Base-by-base conservation (phyloP, 1,140 invertebrate genomes). In the Drosophila pseudoananassae region DNA sequence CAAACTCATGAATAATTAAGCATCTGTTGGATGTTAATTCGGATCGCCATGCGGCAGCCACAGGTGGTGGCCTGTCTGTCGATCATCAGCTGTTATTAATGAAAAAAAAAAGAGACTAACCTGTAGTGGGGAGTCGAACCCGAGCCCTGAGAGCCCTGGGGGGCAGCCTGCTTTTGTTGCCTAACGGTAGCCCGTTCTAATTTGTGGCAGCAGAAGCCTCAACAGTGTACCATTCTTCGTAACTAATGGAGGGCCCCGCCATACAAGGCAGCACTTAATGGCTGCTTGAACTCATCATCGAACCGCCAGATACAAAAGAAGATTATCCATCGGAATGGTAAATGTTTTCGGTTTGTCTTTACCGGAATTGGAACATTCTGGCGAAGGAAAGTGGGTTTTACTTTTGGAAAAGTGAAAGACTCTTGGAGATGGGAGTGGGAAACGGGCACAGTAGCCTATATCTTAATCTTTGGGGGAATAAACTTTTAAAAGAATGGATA, bases 181-280 rank as follows among this genome's bases (percentile, higher is more conserved):
- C 73, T 87, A 87, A 88, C 83, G 70, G 82, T 87, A 87, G 70
- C 64, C 54, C 58, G 82, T 87, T 87, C 82, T 87, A 82, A 75
- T 87, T 85, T 40, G 29, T 69, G 82, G 50, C 68, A 76, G 59
- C 65, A 52, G 49, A 43, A 76, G 40, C 40, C 17, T 6, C 14
- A 14, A 14, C 40, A 43, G 2, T 43, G 33, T 29, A 56, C 23
- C 33, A 55, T 50, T 53, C 38, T 64, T 61, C 59, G 60, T 5
- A 27, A 27, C 25, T 27, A 27, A 27, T 27, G 50, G 57, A 14
- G 23, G 27, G 23, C 50, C 43, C 58, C 31, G 7, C 14, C 33
- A 12, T 33, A 68, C 52, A 71, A 66, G 31, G 68, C 47, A 31
- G 20, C 53, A 27, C 46, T 74, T 74, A 74, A 74, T 58, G 75